Evolutionary conservation across 2,113 vertebrate species (phyloP).

Genomic region (Apeltes quadracus): DNA sequence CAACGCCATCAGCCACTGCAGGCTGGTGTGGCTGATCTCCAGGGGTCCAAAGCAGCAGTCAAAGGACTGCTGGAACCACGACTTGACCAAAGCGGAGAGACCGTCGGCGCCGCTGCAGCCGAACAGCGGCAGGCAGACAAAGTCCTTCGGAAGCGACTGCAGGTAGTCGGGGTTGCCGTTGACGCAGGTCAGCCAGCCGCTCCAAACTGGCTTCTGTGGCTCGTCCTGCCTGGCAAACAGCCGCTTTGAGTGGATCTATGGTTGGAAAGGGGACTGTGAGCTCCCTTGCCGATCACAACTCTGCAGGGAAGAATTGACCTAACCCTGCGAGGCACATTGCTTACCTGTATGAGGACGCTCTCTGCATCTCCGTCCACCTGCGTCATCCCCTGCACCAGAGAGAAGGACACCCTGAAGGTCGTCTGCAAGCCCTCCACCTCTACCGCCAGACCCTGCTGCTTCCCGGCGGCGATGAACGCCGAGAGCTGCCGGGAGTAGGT

Average conservation of each 20-base stretch:
- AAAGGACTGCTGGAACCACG: conserved; percentile 90
- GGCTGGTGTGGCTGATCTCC: conserved; percentile 83
- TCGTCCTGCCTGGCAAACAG: conserved; percentile 61
- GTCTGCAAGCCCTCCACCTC: conserved; percentile 79
- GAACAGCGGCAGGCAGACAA: conserved; percentile 90
- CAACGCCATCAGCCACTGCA: conserved; percentile 90
- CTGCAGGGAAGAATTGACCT: background rate
- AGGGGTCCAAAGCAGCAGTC: conserved; percentile 89
- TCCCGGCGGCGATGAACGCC: conserved; percentile 85
- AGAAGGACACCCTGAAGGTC: conserved; percentile 80
- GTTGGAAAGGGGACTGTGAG: background rate
- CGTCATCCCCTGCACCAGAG: conserved; percentile 80
- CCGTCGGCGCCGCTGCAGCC: conserved; percentile 82
- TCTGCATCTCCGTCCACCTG: conserved; percentile 79
- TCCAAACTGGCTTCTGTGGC: conserved; percentile 84
- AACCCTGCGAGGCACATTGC: background rate
- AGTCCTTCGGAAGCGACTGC: conserved; percentile 78
- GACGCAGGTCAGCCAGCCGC: conserved; percentile 87
- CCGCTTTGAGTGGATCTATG: conserved; percentile 81
- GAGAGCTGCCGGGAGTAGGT: conserved; percentile 85
- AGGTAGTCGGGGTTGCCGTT: conserved; percentile 82
- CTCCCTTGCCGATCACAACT: background rate
- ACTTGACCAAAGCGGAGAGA: conserved; percentile 82
- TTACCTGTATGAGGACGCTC: conserved; percentile 89
- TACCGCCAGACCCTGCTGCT: conserved; percentile 85